Conservation (phyloP, 2,888 invertebrate species). For the Callyntrura guangdongensis region DNA sequence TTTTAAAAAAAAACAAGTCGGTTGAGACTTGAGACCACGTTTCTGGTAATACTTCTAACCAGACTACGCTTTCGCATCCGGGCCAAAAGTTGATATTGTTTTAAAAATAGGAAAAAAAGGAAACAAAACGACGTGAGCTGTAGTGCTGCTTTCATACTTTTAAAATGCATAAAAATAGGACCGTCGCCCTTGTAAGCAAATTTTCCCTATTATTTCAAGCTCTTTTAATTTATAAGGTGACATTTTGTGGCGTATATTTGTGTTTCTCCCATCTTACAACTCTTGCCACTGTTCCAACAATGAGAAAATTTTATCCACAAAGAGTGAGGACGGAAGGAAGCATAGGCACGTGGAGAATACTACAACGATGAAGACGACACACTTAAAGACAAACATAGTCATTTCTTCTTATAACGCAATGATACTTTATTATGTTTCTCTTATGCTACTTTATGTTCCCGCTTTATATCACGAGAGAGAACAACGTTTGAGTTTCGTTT, state of each 20-base stretch:
- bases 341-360: background rate
- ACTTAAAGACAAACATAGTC: conserved; percentile 28
- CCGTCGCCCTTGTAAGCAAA: conserved; percentile 66
- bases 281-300: conserved; percentile 24
- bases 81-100: too few relatives aligned
- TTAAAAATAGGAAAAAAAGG: too few relatives aligned
- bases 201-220: conserved; percentile 67
- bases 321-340: conserved; percentile 9
- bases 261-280: background rate
- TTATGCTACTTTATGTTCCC: conserved; percentile 4
- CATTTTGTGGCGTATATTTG: background rate
- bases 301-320: too few relatives aligned
- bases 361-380: conserved; percentile 1
- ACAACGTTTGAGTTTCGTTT: too few relatives aligned
- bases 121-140: too few relatives aligned
- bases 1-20: background rate
- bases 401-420: background rate
- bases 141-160: background rate
- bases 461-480: conserved; percentile 26
- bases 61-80: too few relatives aligned
- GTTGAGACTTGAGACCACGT: background rate
- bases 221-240: conserved; percentile 47
- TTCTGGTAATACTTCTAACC: too few relatives aligned
- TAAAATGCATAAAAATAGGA: conserved; percentile 48
- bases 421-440: background rate